Evolutionary conservation across 2,113 vertebrate species (phyloP).

Genomic region (Pterocles burchelli): DNA sequence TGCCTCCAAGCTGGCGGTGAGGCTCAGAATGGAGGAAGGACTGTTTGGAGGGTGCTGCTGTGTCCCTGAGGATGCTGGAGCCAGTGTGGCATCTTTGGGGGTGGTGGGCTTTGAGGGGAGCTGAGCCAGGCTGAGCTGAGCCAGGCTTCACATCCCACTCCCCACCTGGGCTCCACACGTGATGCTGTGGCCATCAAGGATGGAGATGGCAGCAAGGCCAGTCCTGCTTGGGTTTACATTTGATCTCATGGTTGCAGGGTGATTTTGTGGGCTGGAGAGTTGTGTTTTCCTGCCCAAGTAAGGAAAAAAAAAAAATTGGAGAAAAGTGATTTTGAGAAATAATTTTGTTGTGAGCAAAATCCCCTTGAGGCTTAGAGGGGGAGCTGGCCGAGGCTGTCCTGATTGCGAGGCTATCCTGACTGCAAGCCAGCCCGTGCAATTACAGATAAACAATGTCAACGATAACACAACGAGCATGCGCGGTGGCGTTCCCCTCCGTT

Average conservation of each 20-base stretch:
- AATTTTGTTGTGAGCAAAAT: slow-evolving; percentile 17
- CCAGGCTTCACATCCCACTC: accelerated
- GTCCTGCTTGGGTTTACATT: background rate
- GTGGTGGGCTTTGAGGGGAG: background rate
- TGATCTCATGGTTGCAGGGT: background rate
- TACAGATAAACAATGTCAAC: slow-evolving; percentile 48
- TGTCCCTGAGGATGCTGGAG: background rate
- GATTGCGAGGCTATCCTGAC: slow-evolving; percentile 43
- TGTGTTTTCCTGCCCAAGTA: background rate
- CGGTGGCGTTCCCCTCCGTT: background rate
- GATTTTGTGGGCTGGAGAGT: background rate
- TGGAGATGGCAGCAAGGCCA: background rate
- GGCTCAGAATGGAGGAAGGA: background rate
- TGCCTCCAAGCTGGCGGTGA: accelerated
- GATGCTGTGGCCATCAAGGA: accelerated
- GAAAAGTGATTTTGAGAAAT: slow-evolving; percentile 12
- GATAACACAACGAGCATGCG: background rate
- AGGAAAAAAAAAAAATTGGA: background rate
- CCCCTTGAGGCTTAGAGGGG: background rate
- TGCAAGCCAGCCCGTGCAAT: slow-evolving; percentile 47
- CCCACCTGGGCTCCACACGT: accelerated
- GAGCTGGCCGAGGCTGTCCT: slow-evolving; percentile 53
- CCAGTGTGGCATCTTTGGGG: background rate
- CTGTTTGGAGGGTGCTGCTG: background rate
- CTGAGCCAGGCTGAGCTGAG: background rate